phyloP scores from a whole-genome alignment of 2,113 vertebrate genomes.

The Stercorarius parasiticus region DNA sequence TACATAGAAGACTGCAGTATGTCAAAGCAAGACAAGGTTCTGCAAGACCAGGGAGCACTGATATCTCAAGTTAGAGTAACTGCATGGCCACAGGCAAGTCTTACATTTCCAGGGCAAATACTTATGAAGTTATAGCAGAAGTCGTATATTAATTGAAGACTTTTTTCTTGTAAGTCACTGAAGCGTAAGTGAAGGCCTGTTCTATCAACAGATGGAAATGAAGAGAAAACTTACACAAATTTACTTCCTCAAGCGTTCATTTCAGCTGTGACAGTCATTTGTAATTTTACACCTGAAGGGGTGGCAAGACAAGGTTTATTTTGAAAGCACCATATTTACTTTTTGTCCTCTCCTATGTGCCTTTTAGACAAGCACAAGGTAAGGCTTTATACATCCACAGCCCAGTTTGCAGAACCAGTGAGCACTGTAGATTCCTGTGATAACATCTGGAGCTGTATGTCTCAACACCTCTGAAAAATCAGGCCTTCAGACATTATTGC shows the following conservation, averaged over 20 bases:
- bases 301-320: not conserved
- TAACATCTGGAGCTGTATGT: conserved; percentile 24
- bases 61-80: not conserved
- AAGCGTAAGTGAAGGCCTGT: not conserved
- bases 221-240: not conserved
- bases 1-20: not conserved
- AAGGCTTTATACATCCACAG: not conserved
- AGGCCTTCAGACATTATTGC: conserved; percentile 22
- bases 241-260: not conserved
- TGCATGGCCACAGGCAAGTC: not conserved
- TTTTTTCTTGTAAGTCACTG: not conserved
- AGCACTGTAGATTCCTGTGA: not conserved
- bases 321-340: not conserved
- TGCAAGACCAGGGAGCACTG: not conserved
- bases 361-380: not conserved
- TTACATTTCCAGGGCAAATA: not conserved
- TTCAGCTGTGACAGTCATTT: not conserved
- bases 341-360: not conserved
- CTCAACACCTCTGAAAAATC: conserved; percentile 32
- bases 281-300: not conserved
- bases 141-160: not conserved
- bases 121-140: not conserved
- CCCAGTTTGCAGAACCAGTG: conserved; percentile 1
- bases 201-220: not conserved
- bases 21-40: not conserved